Conservation (phyloP, 1,140 invertebrate genomes). For the Portunus trituberculatus region DNA sequence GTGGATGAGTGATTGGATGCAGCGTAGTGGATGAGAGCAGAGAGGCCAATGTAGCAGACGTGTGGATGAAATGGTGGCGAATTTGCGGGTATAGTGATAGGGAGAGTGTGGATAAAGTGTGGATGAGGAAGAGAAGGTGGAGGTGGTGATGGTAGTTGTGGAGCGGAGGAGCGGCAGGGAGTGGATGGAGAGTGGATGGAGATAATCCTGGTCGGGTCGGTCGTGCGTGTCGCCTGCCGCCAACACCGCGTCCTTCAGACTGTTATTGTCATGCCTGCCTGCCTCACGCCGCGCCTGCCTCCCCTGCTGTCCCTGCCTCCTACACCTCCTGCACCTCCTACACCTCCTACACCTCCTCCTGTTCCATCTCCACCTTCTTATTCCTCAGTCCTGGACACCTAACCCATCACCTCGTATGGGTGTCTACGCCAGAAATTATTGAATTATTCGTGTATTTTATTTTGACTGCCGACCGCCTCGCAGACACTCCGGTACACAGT, state of each 20-base stretch:
- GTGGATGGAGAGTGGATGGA: conserved; percentile 24
- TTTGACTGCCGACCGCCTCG: not conserved
- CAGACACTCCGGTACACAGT: no score
- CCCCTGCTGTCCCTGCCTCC: conserved; percentile 16
- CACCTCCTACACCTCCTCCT: not conserved
- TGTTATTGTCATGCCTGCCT: conserved; percentile 34
- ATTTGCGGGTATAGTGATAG: not conserved
- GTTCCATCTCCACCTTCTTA: not conserved
- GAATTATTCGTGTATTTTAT: not conserved
- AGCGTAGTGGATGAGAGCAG: not conserved
- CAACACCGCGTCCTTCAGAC: conserved; percentile 34
- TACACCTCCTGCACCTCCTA: not conserved
- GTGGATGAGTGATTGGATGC: not conserved
- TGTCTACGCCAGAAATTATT: no score
- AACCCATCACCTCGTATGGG: no score
- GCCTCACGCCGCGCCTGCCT: not conserved
- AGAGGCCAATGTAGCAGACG: not conserved
- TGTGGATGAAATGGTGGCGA: no score
- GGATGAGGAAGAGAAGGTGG: not conserved
- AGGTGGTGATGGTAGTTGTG: not conserved
- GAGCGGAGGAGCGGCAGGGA: conserved; percentile 1
- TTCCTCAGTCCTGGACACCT: not conserved
- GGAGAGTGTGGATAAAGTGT: not conserved
- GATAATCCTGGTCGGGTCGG: conserved; percentile 27
- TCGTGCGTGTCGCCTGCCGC: conserved; percentile 49